Evolutionary conservation across 2,888 invertebrate genomes (phyloP), one percentile per base, ranked within the genome.

Genomic region (Epicampocera succincta): DNA sequence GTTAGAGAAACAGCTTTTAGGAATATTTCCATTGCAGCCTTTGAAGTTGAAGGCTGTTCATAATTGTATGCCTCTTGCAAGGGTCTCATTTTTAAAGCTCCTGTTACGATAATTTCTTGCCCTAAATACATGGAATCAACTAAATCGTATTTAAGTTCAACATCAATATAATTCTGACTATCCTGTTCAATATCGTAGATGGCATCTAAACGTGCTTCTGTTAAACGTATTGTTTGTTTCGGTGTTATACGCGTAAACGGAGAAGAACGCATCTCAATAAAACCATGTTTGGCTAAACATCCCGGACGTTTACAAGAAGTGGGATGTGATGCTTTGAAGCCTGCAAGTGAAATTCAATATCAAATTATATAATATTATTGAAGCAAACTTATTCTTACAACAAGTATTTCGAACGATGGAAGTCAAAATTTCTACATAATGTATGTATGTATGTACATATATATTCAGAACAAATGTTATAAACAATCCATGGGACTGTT

Each of bases 61-160:
- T 74, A 86, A 92, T 92, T 61, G 93, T 93, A 42, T 68, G 84
- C 38, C 78, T 84, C 86, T 29, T 86, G 83, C 1, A 90, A 83
- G 3, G 88, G 85, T 8, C 87, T 87, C n/a, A 95, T 95, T 92
- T 96, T 97, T 19, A 98, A 94, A 83, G 97, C 93, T 40, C 98
- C 99, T 73, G 95, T 95, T 11, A 98, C 92, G 13, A 95, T 95
- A 0, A 98, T 93, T 85, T 96, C 95, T 92, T 98, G 97, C 1
- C 98, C 98, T 12, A 98, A 96, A 84, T 95, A 94, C 84, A 97
- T 96, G 25, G 93, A 92, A 84, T 96, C 95, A 1, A 97, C 96
- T 54, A 98, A 92, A 91, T 97, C 97, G 80, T 95, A 94, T 68
- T 94, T 93, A 8, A 98, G 91, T 90, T 98, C 96, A 88, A 98